These are phyloP conservation scores for Artemisiospiza belli DNA, from an alignment of 2,113 vertebrate genomes.

Conservation along the genomic window DNA sequence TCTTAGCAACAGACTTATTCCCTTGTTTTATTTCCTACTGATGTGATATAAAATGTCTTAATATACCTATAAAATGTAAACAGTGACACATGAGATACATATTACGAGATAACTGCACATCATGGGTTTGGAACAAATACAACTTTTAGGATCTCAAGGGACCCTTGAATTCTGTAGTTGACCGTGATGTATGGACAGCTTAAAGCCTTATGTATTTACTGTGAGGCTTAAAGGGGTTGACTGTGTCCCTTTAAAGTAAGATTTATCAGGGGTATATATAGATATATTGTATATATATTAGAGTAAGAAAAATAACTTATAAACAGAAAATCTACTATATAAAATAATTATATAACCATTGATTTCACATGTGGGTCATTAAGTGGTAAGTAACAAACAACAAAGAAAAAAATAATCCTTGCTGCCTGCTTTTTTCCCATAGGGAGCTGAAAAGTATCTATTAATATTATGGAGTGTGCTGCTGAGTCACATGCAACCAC, in stretches of 20 bases:
- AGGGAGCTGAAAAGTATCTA: slow-evolving; percentile 63
- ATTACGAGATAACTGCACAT: slow-evolving; percentile 55
- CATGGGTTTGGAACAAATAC: slow-evolving; percentile 46
- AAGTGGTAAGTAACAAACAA: slow-evolving; percentile 72
- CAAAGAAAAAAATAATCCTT: slow-evolving; percentile 73
- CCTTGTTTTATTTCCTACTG: slow-evolving; percentile 66
- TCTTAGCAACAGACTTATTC: slow-evolving; percentile 31
- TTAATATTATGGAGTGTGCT: slow-evolving; percentile 35
- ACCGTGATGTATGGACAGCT: slow-evolving; percentile 14
- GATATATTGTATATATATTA: slow-evolving; percentile 83
- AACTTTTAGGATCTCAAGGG: slow-evolving; percentile 45
- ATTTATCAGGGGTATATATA: slow-evolving; percentile 82
- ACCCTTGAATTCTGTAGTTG: slow-evolving; percentile 61
- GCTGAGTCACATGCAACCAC: slow-evolving; percentile 45
- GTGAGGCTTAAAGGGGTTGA: slow-evolving; percentile 68
- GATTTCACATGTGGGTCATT: slow-evolving; percentile 77
- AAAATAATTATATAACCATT: slow-evolving; percentile 76
- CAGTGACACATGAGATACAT: slow-evolving; percentile 47
- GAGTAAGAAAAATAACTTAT: slow-evolving; percentile 81
- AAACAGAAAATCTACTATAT: slow-evolving; percentile 79
- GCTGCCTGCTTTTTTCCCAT: slow-evolving; percentile 75
- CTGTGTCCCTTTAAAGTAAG: slow-evolving; percentile 76
- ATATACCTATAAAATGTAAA: slow-evolving; percentile 60
- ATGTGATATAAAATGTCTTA: slow-evolving; percentile 70
- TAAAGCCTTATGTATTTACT: slow-evolving; percentile 62